Conservation (phyloP, 2,797 vertebrate genomes). For the Argya squamiceps region DNA sequence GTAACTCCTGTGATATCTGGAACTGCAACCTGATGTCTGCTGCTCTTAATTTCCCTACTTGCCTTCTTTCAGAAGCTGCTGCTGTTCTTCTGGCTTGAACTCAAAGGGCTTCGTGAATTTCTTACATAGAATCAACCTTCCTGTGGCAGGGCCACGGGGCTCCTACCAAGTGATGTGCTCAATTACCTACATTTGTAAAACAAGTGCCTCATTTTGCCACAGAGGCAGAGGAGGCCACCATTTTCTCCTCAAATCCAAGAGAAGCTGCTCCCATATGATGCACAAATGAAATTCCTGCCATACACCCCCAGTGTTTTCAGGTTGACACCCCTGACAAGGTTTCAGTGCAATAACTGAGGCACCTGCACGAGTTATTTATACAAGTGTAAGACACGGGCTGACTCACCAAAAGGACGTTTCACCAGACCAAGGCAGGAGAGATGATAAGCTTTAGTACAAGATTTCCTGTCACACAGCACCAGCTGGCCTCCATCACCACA, state of each 20-base stretch:
- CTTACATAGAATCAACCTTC: background rate
- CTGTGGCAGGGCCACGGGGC: background rate
- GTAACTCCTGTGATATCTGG: background rate
- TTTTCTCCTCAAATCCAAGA: background rate
- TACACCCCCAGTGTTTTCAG: background rate
- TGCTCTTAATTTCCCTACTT: background rate
- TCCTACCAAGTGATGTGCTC: background rate
- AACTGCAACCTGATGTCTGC: background rate
- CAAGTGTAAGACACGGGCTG: background rate
- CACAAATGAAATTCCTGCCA: background rate
- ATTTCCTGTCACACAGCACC: conserved; percentile 92
- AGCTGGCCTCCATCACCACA: conserved; percentile 94
- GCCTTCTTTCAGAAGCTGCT: background rate
- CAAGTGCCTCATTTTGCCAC: background rate
- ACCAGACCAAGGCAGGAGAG: conserved; percentile 91
- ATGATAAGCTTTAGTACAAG: conserved; percentile 96
- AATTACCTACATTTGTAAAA: background rate
- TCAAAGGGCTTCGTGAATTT: background rate
- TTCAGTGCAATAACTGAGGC: background rate
- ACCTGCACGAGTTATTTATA: background rate
- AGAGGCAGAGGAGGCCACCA: background rate
- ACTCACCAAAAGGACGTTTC: conserved; percentile 95
- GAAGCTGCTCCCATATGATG: background rate
- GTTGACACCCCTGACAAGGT: background rate
- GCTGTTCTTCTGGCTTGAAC: background rate